Evolutionary conservation across 2,797 vertebrate genomes (phyloP).

Genomic region (Nothura maculosa): DNA sequence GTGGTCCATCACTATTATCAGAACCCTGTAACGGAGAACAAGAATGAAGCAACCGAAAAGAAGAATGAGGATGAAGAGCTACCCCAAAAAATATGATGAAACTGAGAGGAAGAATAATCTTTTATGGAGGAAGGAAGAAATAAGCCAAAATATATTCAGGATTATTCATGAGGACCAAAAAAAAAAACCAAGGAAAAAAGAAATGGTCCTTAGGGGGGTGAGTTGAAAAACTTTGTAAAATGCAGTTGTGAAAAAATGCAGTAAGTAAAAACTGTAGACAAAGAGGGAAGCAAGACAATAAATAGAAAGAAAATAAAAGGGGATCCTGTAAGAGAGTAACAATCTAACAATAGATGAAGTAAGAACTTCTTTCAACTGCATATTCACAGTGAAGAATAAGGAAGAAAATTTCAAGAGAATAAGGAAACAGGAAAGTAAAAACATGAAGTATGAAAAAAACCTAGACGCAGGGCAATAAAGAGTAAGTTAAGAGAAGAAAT

Average conservation of each 20-base stretch:
- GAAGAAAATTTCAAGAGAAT: neutral
- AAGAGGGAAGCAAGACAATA: neutral
- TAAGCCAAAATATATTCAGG: neutral
- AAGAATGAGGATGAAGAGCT: neutral
- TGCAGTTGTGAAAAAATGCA: neutral
- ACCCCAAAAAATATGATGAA: neutral
- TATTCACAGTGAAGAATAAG: neutral
- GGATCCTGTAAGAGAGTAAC: neutral
- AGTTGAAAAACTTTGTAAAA: neutral
- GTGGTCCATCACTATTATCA: conserved; percentile 30
- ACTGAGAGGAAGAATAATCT: neutral
- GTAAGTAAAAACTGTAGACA: neutral
- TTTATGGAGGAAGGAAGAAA: neutral
- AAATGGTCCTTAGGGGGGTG: neutral
- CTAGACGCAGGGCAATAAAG: neutral
- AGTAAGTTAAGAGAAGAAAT: neutral
- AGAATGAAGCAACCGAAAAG: neutral
- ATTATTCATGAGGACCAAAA: neutral
- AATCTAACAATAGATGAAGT: neutral
- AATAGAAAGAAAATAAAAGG: neutral
- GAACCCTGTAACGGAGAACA: neutral
- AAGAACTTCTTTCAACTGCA: neutral
- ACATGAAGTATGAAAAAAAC: neutral
- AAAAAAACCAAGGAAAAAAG: neutral
- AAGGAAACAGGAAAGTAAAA: neutral